Base-by-base conservation (phyloP, 2,888 invertebrate species). In the Temnothorax unifasciatus region DNA sequence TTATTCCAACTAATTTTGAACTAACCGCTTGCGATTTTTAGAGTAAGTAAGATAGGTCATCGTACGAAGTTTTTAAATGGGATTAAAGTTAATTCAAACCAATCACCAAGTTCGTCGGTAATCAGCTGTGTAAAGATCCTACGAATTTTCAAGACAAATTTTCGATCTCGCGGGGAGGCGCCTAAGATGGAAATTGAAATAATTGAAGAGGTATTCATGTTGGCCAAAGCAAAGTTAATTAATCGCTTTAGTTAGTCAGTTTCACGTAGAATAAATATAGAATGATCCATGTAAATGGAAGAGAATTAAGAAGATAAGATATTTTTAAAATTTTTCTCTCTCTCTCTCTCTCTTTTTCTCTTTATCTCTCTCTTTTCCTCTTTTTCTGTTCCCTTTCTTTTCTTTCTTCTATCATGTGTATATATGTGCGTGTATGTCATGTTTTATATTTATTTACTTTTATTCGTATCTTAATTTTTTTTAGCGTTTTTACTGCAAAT, bases 21-120 rank as follows among this genome's bases (percentile, higher is more conserved):
- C 54, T n/a, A 68, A 52, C 66, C 11, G 6, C 21, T 52, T 25
- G 18, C 64, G 9, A 77, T 68, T 77, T 68, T 77, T 54, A 29
- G 5, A n/a, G 41, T 41, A 41, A 52, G 52, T 25, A 5, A 41
- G n/a, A 13, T 76, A 52, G n/a, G 38, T 50, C 64, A 18, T 50
- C 11, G 76, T 41, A 68, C 15, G 9, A 77, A 77, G 41, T 77
- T 77, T 68, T 77, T 77, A 68, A 77, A 54, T n/a, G 13, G 29
- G 41, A 77, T 77, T 68, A 54, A 77, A 77, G 41, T 77, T 77
- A 68, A 77, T 77, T 68, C n/a, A 13, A 44, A 52, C 29, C 52
- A 76, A 76, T 66, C 76, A 29, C 25, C 54, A 68, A 77, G 69
- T 68, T 77, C 52, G 25, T 18, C 25, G 25, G 18, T 77, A 77